Conservation (phyloP, 2,888 invertebrate genomes). For the Agriopis marginaria region DNA sequence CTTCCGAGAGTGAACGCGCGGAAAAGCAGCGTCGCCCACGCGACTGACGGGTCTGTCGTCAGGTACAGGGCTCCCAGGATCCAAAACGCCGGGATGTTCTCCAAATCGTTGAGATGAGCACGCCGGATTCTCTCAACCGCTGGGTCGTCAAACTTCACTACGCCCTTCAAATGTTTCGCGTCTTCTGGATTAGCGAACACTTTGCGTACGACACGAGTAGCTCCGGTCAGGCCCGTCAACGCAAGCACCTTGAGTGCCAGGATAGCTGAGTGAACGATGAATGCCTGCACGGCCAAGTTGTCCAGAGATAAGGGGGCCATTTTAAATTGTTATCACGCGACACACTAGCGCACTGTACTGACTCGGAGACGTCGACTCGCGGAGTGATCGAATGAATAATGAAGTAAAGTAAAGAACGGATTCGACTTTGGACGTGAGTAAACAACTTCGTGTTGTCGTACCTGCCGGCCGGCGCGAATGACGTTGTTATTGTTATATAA, state of each 20-base stretch:
- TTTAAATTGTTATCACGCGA: constrained; percentile 44
- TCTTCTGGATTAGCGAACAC: constrained; percentile 74
- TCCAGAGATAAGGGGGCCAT: constrained; percentile 61
- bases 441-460: constrained; percentile 37
- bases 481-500: not conserved
- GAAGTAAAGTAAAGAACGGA: not conserved
- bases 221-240: constrained; percentile 59
- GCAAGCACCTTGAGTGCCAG: constrained; percentile 68
- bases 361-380: constrained; percentile 22
- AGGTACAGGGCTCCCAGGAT: constrained; percentile 87
- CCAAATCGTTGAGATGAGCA: constrained; percentile 90
- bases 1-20: constrained; percentile 85
- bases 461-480: constrained; percentile 7
- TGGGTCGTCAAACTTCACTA: constrained; percentile 71
- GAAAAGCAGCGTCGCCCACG: constrained; percentile 72
- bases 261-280: constrained; percentile 70
- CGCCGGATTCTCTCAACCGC: constrained; percentile 73
- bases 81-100: constrained; percentile 90
- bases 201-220: constrained; percentile 58
- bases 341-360: constrained; percentile 14
- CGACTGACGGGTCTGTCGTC: constrained; percentile 82
- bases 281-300: constrained; percentile 67
- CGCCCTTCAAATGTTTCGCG: constrained; percentile 60
- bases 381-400: constrained; percentile 31
- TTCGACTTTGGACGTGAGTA: constrained; percentile 15